Base-by-base conservation (phyloP, 2,888 invertebrate species). In the Lasioglossum lativentre region DNA sequence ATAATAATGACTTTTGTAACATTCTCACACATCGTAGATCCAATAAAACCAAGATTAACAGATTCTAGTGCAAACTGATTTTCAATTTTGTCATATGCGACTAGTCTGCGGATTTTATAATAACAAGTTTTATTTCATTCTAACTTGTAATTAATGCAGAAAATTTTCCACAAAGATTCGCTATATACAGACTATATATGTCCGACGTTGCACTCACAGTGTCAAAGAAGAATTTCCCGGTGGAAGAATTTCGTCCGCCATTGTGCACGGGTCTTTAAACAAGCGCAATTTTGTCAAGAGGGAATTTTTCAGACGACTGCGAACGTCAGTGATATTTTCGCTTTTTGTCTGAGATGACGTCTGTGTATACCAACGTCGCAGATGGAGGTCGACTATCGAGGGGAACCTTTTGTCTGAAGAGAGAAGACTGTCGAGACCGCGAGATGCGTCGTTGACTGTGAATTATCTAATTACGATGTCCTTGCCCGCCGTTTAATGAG, bases 401-500 rank as follows among this genome's bases (percentile, higher is more conserved):
- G 59, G 30, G 73, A 42, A n/a, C 63, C 74, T 42, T 71, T 56
- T 66, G 56, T 47, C 42, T 40, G 63, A 38, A 45, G 83, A 38
- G 83, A 38, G 83, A 56, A 63, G 47, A 63, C 63, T 59, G 42
- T 40, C 47, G 42, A 34, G 42, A 52, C 59, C 59, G 12, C 16
- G 63, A 30, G 75, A 83, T 34, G 71, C 42, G 70, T 52, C 47
- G 75, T 63, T 82, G 71, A 72, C 59, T 77, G 72, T 75, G 52
- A 83, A 75, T 82, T 75, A 83, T 83, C 83, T 75, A 82, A 83
- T 83, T 83, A 75, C 83, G 30, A 23, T 68, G 76, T 75, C 75
- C 59, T 40, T 38, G 40, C 52, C 42, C 42, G 10, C 12, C 34
- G 27, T 75, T 75, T 83, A 83, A 83, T 63, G 76, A 83, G 83